Conservation (phyloP, 2,797 vertebrate genomes). For the Acanthurus lineatus region DNA sequence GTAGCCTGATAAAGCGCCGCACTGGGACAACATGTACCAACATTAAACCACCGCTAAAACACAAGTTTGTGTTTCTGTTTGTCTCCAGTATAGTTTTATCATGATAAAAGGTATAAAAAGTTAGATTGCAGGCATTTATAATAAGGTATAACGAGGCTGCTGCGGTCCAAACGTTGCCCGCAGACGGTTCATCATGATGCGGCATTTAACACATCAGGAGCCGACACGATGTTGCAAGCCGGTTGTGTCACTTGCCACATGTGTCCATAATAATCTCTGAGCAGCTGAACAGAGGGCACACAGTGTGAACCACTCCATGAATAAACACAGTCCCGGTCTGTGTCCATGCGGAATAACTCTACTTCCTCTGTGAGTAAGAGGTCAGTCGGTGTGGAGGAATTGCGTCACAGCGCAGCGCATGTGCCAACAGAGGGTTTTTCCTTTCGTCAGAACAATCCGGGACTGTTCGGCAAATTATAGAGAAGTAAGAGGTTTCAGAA, state of each 20-base stretch:
- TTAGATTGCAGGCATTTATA: neutral
- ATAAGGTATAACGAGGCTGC: no score
- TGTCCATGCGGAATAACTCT: no score
- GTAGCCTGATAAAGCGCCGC: no score
- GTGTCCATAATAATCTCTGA: no score
- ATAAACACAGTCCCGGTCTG: no score
- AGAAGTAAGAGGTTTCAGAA: rapidly evolving
- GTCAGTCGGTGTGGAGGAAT: neutral
- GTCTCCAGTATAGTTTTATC: no score
- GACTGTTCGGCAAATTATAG: neutral
- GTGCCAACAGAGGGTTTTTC: constrained; percentile 10
- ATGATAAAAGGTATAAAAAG: no score
- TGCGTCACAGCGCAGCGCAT: constrained; percentile 16
- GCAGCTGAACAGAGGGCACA: neutral
- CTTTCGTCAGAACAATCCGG: no score
- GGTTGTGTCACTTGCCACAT: neutral
- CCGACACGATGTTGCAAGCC: neutral
- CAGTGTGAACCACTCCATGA: neutral
- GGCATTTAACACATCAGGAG: no score
- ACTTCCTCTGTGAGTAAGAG: no score
- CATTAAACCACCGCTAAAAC: neutral
- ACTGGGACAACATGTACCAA: no score
- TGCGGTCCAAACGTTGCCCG: neutral
- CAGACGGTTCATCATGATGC: neutral
- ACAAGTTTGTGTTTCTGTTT: neutral